Percentiles rank a stretch among this genome's conserved stretches.
Evolutionary conservation across 1,140 invertebrate genomes (phyloP).

Genomic region (Drosophila ambigua): DNA sequence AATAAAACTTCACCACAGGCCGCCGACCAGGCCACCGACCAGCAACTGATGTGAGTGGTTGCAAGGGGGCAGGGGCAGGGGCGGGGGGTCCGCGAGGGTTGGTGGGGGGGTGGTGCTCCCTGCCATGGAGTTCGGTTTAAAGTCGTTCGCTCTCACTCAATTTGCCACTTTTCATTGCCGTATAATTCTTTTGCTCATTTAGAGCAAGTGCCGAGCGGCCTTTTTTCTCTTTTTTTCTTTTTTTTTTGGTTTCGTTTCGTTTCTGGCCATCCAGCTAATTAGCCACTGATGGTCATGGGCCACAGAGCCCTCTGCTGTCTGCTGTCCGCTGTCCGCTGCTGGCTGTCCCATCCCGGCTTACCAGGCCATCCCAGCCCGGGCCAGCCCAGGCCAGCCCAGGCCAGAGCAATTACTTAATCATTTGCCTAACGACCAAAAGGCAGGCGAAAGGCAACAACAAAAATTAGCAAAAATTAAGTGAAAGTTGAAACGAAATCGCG

Average conservation of each 20-base stretch:
- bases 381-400: slow-evolving; percentile 19
- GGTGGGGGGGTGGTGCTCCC: background rate
- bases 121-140: slow-evolving; percentile 23
- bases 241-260: background rate
- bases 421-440: slow-evolving; percentile 48
- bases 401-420: slow-evolving; percentile 48
- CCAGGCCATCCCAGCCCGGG: slow-evolving; percentile 1
- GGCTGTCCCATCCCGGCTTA: background rate
- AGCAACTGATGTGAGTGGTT: background rate
- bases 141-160: slow-evolving; percentile 29
- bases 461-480: slow-evolving; percentile 53
- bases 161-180: slow-evolving; percentile 34
- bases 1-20: slow-evolving; percentile 44
- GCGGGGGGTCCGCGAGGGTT: background rate
- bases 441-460: slow-evolving; percentile 42
- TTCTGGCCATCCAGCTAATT: slow-evolving; percentile 34
- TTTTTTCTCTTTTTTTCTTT: background rate
- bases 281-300: slow-evolving; percentile 59
- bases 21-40: background rate
- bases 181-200: slow-evolving; percentile 55
- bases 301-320: slow-evolving; percentile 5
- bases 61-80: background rate
- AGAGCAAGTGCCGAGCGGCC: slow-evolving; percentile 13
- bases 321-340: slow-evolving; percentile 1
- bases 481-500: slow-evolving; percentile 29